Conservation (phyloP, 2,113 vertebrate species). For the Sinosuthora webbiana region DNA sequence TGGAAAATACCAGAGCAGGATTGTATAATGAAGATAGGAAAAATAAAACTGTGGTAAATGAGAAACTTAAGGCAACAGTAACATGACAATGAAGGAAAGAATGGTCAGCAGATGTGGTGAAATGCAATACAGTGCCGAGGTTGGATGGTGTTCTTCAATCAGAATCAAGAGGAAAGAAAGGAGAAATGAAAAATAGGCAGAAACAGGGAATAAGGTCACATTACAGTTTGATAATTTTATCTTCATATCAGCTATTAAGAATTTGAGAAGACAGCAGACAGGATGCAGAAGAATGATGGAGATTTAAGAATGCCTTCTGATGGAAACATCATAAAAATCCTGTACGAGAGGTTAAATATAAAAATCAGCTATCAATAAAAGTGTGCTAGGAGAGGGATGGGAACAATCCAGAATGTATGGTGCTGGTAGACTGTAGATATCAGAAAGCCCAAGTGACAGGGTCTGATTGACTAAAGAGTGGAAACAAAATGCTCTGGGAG, state of each 20-base stretch:
- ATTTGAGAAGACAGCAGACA: neutral
- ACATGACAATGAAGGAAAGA: neutral
- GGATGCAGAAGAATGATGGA: neutral
- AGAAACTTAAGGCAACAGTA: neutral
- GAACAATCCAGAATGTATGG: neutral
- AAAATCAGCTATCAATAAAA: neutral
- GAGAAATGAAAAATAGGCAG: neutral
- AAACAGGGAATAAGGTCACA: neutral
- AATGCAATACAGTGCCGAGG: neutral
- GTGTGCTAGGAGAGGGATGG: neutral
- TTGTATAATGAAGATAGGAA: neutral
- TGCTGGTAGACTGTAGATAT: neutral
- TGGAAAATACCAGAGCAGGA: neutral
- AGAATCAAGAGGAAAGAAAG: neutral
- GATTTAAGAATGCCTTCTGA: neutral
- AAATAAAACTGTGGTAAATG: neutral
- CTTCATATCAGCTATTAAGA: neutral
- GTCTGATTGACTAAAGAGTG: neutral
- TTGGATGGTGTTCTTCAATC: neutral
- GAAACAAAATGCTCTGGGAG: neutral
- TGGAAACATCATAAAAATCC: neutral
- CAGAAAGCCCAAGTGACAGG: neutral
- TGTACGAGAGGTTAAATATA: neutral
- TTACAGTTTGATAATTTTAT: neutral
- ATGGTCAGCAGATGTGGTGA: neutral